Percentiles rank a stretch among this genome's conserved stretches.
Conservation (phyloP, 1,140 invertebrate genomes). For the Orius laevigatus region DNA sequence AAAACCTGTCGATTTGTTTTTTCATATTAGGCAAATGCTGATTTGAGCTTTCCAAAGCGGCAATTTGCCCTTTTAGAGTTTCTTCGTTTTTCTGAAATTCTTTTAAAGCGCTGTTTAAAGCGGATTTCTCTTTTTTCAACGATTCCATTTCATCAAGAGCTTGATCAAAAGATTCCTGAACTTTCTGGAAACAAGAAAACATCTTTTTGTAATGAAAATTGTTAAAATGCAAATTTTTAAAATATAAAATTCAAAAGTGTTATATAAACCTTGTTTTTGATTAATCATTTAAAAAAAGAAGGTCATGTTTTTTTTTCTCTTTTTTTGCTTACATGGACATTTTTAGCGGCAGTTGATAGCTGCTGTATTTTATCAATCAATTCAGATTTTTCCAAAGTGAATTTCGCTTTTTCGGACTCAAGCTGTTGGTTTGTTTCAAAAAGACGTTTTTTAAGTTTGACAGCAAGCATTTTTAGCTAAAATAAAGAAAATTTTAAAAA, state of each 20-base stretch:
- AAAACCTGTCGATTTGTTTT: constrained; percentile 15
- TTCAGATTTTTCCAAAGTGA: constrained; percentile 20
- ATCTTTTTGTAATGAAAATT: not conserved
- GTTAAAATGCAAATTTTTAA: not conserved
- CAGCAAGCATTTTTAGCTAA: constrained; percentile 30
- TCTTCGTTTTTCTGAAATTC: constrained; percentile 9
- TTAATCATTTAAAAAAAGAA: not conserved
- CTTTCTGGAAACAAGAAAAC: constrained; percentile 11
- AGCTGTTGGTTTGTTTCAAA: constrained; percentile 29
- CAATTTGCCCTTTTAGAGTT: constrained; percentile 14
- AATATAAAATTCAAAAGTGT: too few relatives aligned
- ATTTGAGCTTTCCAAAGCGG: constrained; percentile 8
- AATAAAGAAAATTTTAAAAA: too few relatives aligned
- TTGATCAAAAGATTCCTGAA: constrained; percentile 18
- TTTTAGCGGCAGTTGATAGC: constrained; percentile 17
- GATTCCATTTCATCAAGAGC: constrained; percentile 15
- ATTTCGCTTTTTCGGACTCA: constrained; percentile 18
- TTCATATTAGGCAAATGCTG: constrained; percentile 14
- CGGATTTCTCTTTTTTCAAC: constrained; percentile 12
- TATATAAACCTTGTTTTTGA: not conserved
- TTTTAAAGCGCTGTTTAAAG: constrained; percentile 9
- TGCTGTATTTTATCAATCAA: constrained; percentile 17
- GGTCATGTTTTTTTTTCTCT: too few relatives aligned
- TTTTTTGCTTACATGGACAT: constrained; percentile 17
- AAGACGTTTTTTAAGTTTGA: constrained; percentile 36